Base-by-base conservation (phyloP, 2,113 vertebrate species). In the Lontra canadensis region DNA sequence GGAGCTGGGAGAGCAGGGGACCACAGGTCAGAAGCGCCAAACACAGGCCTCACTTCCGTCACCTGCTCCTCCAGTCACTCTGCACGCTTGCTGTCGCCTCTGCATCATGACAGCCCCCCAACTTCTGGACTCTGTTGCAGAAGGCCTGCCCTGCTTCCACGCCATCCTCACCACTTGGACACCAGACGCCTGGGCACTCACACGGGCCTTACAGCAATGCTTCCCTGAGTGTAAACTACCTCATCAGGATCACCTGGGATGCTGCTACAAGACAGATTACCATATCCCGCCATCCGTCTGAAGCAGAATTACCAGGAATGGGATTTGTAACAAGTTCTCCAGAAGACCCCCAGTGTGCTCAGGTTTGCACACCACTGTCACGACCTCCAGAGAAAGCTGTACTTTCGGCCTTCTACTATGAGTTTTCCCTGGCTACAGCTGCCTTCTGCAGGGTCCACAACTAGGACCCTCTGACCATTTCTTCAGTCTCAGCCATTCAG, bases 1-100 rank as follows among this genome's bases (percentile, higher is more conserved):
- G 99, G 57, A 99, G 99, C 99, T 99, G 98, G 57, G 74, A 92
- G 76, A 36, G 55, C 31, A 74, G 73, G 21, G 82, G 14, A 71
- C 52, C 29, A 31, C 11, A 0, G 4, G 96, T 96, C 74, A 95
- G 61, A 84, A 2, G 78, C 5, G 55, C 81, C 65, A 17, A 81
- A 57, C 89, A 67, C 44, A 52, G 71, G 82, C 49, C 71, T 93
- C 14, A 7, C 49, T 73, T 78, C 87, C 71, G 34, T 25, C 25
- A 29, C 59, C 55, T 34, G 52, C 79, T 36, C 71, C 10, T 36
- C 74, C 63, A 21, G 15, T 17, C 29, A 42, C 81, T 49, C 81
- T 65, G 89, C 1, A 10, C 11, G 59, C 29, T 44, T 91, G 88
- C 81, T 91, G 84, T 76, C 2, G 10, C 29, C 36, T 26, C 61